Evolutionary conservation across 1,140 invertebrate species (phyloP), one percentile per base, ranked within the genome.

Genomic region (Lepidurus couesii): DNA sequence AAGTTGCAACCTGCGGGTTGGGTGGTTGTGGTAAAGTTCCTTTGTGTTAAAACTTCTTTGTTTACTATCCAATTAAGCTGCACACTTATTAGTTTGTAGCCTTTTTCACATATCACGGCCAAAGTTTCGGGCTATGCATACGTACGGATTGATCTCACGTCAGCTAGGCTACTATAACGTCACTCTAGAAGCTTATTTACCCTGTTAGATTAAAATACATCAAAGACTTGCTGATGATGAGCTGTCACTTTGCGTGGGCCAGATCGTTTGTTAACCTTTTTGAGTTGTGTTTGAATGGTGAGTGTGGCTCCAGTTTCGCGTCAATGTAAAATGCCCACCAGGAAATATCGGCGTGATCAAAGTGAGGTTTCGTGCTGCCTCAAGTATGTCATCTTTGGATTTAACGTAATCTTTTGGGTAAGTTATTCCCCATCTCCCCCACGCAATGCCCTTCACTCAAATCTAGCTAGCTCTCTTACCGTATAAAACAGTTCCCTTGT

Each of bases 401-500:
- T 97, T 87, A 98, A 98, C 89, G 95, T 98, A 80, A 87, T 98
- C 82, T 97, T 98, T 88, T 98, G 96, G 95, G 94, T 97, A 86
- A 91, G 91, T 34, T 34, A 34, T 34, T 34, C 34, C 34, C 34
- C 34, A 34, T 34, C 34, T 34, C 34, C 34, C 26, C 34, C 34
- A 34, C 34, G 34, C 34, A 34, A 34, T 34, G 2, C 2, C 34
- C 34, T 34, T 34, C 34, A 34, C 0, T 34, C 34, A 34, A 34
- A 34, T 34, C 34, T 34, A 34, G 34, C 34, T 34, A 34, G 34
- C 34, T 34, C 34, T 34, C 4, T 34, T 34, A 34, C 34, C 34
- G 34, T 34, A 34, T 34, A 34, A 34, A 34, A 4, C 3, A 34
- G 34, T 34, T 34, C 34, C 34, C 34, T 3, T 34, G 3, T 4